phyloP scores from a whole-genome alignment of 1,140 invertebrate species.

The Neodiprion pinetum region DNA sequence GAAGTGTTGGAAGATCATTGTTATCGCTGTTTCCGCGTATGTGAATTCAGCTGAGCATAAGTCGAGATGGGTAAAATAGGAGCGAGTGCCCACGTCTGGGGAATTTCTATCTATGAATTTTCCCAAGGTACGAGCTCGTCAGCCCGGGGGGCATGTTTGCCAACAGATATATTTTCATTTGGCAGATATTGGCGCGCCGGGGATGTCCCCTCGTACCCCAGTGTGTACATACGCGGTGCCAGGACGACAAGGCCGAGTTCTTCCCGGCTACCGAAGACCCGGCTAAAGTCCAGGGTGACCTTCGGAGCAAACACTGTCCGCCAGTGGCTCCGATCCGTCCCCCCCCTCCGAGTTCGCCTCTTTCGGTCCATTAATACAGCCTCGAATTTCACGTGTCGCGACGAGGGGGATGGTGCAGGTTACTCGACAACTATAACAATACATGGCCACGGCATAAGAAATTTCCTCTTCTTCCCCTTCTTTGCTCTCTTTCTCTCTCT shows the following conservation, averaged over 20 bases:
- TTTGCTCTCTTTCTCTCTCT: too few relatives aligned
- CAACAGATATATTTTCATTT: slow-evolving; percentile 63
- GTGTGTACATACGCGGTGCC: slow-evolving; percentile 43
- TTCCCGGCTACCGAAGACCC: slow-evolving; percentile 24
- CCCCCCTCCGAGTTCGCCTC: slow-evolving; percentile 17
- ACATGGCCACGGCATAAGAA: too few relatives aligned
- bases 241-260: slow-evolving; percentile 33
- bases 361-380: slow-evolving; percentile 57
- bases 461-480: too few relatives aligned
- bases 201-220: slow-evolving; percentile 13
- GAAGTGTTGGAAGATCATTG: too few relatives aligned
- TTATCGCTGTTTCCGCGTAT: too few relatives aligned
- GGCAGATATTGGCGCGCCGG: slow-evolving; percentile 58
- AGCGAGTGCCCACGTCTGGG: not conserved
- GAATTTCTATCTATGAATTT: slow-evolving; percentile 8
- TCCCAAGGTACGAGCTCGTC: slow-evolving; percentile 22
- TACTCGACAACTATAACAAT: too few relatives aligned
- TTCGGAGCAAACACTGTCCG: slow-evolving; percentile 45
- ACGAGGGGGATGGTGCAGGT: too few relatives aligned
- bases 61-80: too few relatives aligned
- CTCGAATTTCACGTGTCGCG: slow-evolving; percentile 53
- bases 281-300: slow-evolving; percentile 18
- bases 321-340: slow-evolving; percentile 24
- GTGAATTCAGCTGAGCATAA: too few relatives aligned
- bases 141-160: slow-evolving; percentile 48